Base-by-base conservation (phyloP, 2,888 invertebrate species). In the Caenorhabditis zanzibari region DNA sequence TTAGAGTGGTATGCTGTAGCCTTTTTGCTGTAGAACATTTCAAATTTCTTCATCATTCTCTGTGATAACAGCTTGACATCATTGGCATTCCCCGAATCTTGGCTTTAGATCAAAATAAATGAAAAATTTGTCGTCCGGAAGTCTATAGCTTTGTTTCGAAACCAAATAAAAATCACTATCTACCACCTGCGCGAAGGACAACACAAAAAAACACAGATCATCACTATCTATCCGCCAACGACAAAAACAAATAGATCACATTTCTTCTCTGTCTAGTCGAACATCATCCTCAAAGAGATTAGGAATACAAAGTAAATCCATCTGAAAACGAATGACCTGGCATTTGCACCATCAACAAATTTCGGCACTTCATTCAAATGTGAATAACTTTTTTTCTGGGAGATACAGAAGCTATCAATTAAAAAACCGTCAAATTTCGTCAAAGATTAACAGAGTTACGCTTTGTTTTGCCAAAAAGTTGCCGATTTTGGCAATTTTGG, bases 231-330 rank as follows among this genome's bases (percentile, higher is more conserved):
- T 10, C n/a, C 63, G 44, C 63, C 61, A 38, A 35, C 19, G 44
- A 63, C 7, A 28, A 26, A 63, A 63, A 63, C 63, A 63, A 63
- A 63, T 63, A 63, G 63, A 63, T 63, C 63, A 63, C 63, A 63
- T 63, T 47, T 63, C 38, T 38, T 59, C 2, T 38, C 41, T 41
- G 38, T 59, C 59, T 59, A 32, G 32, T 32, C n/a, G 61, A 38
- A 59, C 59, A 59, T 59, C 59, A 35, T 38, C n/a, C n/a, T 6
- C 6, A 10, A 52, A n/a, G 59, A 22, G 61, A 61, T 61, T 61
- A 61, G n/a, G 7, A 41, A 56, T 26, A 16, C 5, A 38, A n/a
- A n/a, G n/a, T n/a, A n/a, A n/a, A n/a, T n/a, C n/a, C n/a, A 61
- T 61, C 61, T 52, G 52, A 52, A 52, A 52, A 19, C 14, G 10